phyloP scores from a whole-genome alignment of 2,113 vertebrate species.

The Prolemur simus region DNA sequence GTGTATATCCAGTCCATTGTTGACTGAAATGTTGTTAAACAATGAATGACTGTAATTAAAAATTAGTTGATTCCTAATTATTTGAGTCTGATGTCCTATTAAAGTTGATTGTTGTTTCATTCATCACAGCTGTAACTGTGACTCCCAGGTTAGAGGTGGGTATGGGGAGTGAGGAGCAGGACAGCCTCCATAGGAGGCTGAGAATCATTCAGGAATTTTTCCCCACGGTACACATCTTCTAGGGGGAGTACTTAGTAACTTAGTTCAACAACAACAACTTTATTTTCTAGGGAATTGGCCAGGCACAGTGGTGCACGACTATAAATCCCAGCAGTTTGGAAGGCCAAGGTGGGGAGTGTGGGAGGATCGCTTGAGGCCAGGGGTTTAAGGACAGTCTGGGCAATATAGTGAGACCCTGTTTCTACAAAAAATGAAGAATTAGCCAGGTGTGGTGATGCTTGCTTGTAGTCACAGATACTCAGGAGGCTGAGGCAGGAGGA shows the following conservation, averaged over 20 bases:
- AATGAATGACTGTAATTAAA: neutral
- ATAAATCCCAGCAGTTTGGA: too few relatives aligned
- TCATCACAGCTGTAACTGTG: neutral
- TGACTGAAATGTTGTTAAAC: neutral
- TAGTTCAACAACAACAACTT: neutral
- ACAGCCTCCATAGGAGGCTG: neutral
- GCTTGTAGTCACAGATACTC: too few relatives aligned
- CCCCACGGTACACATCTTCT: neutral
- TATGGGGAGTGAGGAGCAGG: neutral
- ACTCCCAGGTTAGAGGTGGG: neutral
- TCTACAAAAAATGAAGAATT: too few relatives aligned
- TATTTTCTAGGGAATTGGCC: neutral
- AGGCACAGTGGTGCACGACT: too few relatives aligned
- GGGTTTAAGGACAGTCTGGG: too few relatives aligned
- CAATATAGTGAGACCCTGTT: too few relatives aligned
- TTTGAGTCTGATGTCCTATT: neutral
- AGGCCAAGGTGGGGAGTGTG: too few relatives aligned
- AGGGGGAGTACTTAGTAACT: neutral
- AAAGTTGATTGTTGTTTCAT: neutral
- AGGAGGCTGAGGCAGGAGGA: too few relatives aligned
- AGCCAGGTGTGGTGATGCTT: too few relatives aligned
- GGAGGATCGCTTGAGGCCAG: too few relatives aligned
- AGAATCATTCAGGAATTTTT: neutral
- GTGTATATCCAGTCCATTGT: neutral
- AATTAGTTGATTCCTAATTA: neutral